Conservation (phyloP, 2,797 vertebrate genomes). For the Enteromius treurensis region DNA sequence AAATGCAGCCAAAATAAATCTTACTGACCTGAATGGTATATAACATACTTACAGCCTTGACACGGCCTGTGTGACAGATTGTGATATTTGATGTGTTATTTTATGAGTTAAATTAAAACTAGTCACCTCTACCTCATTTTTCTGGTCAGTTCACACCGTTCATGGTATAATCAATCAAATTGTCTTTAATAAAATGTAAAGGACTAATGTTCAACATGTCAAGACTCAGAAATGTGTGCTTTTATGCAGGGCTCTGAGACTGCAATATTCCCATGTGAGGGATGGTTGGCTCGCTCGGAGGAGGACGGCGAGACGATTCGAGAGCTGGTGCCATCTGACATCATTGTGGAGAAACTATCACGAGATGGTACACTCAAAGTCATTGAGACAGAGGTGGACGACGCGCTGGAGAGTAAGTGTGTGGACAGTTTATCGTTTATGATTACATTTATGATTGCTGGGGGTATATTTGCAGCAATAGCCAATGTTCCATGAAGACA, state of each 20-base stretch:
- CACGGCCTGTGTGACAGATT: neutral
- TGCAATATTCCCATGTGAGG: conserved; percentile 89
- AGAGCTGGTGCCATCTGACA: conserved; percentile 92
- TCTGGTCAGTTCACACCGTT: too few relatives aligned
- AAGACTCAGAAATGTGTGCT: conserved; percentile 7
- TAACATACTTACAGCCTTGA: neutral
- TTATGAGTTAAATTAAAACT: neutral
- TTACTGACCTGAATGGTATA: neutral
- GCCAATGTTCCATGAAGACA: too few relatives aligned
- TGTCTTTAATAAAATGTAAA: neutral
- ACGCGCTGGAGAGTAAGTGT: conserved; percentile 89
- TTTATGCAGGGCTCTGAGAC: conserved; percentile 90
- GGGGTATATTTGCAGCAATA: too few relatives aligned
- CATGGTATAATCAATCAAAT: neutral
- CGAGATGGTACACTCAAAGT: conserved; percentile 90
- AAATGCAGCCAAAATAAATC: neutral
- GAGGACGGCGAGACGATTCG: conserved; percentile 91
- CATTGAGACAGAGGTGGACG: conserved; percentile 91
- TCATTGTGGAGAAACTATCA: conserved; percentile 92
- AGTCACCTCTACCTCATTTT: neutral
- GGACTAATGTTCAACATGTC: neutral
- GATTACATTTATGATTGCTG: neutral
- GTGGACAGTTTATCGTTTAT: neutral
- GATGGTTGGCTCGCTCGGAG: conserved; percentile 94
- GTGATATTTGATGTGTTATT: neutral